These are phyloP conservation scores for Rattus rattus DNA, from an alignment of 2,113 vertebrate species.

Conservation along the genomic window DNA sequence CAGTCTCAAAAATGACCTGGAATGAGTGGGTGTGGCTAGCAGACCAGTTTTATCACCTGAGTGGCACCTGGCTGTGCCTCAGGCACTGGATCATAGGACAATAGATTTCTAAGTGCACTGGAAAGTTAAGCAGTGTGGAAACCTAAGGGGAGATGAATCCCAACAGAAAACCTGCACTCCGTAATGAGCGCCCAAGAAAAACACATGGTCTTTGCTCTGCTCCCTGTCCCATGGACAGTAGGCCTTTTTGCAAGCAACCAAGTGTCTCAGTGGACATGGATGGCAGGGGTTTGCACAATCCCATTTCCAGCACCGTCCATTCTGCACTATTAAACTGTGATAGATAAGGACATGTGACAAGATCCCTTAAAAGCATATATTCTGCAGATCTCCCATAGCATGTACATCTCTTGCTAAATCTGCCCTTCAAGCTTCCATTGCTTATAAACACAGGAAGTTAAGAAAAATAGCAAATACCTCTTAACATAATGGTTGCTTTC, in stretches of 20 bases:
- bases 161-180: background rate
- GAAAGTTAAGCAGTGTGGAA: background rate
- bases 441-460: background rate
- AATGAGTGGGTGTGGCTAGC: background rate
- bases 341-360: background rate
- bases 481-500: background rate
- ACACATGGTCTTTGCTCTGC: background rate
- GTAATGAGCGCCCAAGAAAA: background rate
- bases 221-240: background rate
- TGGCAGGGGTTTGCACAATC: background rate
- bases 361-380: background rate
- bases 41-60: background rate
- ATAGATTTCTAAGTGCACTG: background rate
- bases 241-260: background rate
- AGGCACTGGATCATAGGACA: background rate
- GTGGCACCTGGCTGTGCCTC: background rate
- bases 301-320: background rate
- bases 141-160: background rate
- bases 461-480: background rate
- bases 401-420: background rate
- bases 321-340: background rate
- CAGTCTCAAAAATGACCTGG: background rate
- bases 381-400: background rate
- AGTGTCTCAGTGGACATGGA: accelerated
- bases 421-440: background rate